phyloP scores from a whole-genome alignment of 1,140 invertebrate species.

The Hyposmocoma kahamanoa region DNA sequence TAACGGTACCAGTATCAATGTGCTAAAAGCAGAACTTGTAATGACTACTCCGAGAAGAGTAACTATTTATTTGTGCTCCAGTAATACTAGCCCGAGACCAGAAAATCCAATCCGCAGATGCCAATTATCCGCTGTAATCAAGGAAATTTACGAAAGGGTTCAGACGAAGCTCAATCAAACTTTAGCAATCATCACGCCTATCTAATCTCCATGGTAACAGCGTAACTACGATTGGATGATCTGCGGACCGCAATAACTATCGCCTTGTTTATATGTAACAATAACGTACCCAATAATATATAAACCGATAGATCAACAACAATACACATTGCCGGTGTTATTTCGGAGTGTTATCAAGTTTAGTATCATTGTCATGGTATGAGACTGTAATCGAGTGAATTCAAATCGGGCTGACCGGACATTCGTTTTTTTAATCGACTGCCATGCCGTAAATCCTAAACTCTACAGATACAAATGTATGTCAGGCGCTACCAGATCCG shows the following conservation, averaged over 20 bases:
- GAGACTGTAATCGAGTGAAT: neutral
- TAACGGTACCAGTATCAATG: too few species aligned
- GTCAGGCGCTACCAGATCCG: neutral
- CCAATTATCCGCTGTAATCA: conserved; percentile 46
- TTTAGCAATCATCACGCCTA: conserved; percentile 63
- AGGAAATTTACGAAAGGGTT: conserved; percentile 49
- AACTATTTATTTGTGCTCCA: conserved; percentile 15
- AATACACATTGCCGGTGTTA: conserved; percentile 16
- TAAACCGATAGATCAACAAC: too few species aligned
- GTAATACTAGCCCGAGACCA: conserved; percentile 9
- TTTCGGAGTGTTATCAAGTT: conserved; percentile 15
- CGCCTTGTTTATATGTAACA: conserved; percentile 41
- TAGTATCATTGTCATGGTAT: conserved; percentile 7
- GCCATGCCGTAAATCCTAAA: conserved; percentile 1
- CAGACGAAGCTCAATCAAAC: conserved; percentile 55
- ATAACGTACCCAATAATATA: conserved; percentile 29
- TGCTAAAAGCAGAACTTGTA: too few species aligned
- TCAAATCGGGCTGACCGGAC: neutral
- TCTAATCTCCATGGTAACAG: conserved; percentile 57
- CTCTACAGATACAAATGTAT: neutral
- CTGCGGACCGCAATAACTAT: conserved; percentile 36
- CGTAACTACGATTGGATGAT: conserved; percentile 40
- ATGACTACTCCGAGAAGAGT: neutral
- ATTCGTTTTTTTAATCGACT: conserved; percentile 2
- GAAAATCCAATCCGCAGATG: conserved; percentile 26